Percentiles rank a stretch among this genome's conserved stretches.
These are phyloP conservation scores for Pangasius krempfi DNA, from an alignment of 2,797 vertebrate species.

Conservation along the genomic window DNA sequence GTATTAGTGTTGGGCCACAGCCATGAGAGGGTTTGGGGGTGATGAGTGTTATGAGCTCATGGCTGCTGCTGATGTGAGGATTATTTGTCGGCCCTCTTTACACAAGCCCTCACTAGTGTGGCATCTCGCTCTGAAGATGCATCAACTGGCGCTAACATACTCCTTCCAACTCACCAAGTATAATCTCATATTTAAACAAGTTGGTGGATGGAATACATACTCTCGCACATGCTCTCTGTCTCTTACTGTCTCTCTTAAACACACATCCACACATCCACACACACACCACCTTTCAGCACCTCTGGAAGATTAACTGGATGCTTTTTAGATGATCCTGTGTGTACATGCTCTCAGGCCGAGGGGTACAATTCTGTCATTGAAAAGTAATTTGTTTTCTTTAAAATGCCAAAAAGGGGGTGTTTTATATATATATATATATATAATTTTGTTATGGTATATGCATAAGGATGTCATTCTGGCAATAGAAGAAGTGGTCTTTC, in stretches of 20 bases:
- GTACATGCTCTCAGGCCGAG: constrained; percentile 38
- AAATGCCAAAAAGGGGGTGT: background rate
- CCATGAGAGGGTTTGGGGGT: constrained; percentile 45
- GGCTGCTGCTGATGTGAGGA: constrained; percentile 54
- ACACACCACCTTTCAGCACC: constrained; percentile 54
- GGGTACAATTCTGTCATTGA: constrained; percentile 8
- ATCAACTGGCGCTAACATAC: constrained; percentile 8
- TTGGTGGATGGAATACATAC: constrained; percentile 17
- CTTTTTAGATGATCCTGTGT: constrained; percentile 51
- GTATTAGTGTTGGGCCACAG: constrained; percentile 43
- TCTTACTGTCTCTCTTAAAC: constrained; percentile 27
- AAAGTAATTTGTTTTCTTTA: constrained; percentile 19
- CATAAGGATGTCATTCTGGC: background rate
- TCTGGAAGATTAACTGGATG: constrained; percentile 48
- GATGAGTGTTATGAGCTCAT: constrained; percentile 48
- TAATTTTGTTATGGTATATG: background rate
- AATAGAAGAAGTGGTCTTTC: background rate
- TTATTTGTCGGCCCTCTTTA: constrained; percentile 38
- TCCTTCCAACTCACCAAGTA: constrained; percentile 26
- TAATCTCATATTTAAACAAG: constrained; percentile 45
- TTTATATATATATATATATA: background rate
- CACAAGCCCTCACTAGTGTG: constrained; percentile 35
- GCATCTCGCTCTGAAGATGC: constrained; percentile 26
- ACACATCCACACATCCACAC: background rate
- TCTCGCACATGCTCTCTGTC: constrained; percentile 3